These are phyloP conservation scores for Epirrhoe alternata DNA, from an alignment of 2,888 invertebrate species.

Conservation along the genomic window DNA sequence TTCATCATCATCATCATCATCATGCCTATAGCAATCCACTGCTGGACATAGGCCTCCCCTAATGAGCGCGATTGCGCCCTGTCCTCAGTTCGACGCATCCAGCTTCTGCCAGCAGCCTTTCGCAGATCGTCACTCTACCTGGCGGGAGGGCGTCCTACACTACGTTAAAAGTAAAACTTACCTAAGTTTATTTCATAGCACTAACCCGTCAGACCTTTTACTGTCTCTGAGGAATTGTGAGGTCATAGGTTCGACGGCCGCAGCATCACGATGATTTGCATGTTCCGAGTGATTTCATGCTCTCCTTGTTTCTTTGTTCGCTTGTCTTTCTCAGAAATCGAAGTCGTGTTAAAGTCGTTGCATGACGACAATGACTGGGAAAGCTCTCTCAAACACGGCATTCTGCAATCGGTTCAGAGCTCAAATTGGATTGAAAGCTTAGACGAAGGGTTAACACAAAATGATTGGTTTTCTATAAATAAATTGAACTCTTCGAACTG, in stretches of 20 bases:
- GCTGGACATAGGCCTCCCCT: too few relatives aligned
- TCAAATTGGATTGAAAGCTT: conserved; percentile 23
- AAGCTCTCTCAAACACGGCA: conserved; percentile 9
- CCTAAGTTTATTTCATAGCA: not conserved
- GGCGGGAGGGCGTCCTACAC: too few relatives aligned
- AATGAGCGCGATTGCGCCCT: too few relatives aligned
- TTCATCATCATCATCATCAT: too few relatives aligned
- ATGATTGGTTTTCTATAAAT: conserved; percentile 45
- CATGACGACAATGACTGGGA: conserved; percentile 48
- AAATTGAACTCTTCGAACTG: conserved; percentile 42
- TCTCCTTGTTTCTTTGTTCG: conserved; percentile 62
- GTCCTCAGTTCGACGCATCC: too few relatives aligned
- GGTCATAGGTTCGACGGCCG: conserved; percentile 67
- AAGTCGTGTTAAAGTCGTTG: conserved; percentile 62
- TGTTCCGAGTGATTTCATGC: conserved; percentile 64
- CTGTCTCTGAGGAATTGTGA: conserved; percentile 35
- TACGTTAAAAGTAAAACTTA: too few relatives aligned
- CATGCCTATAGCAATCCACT: too few relatives aligned
- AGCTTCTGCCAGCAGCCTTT: too few relatives aligned
- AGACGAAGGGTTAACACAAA: conserved; percentile 43
- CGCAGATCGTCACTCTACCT: too few relatives aligned
- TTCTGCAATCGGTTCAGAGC: conserved; percentile 16
- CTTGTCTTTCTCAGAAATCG: conserved; percentile 51
- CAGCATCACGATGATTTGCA: conserved; percentile 70
- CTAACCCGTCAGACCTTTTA: conserved; percentile 2